A percentile compares a stretch with the other conserved stretches of the same genome.
These are phyloP conservation scores for Phylloscopus collybita DNA, from an alignment of 2,797 vertebrate species.

Conservation along the genomic window DNA sequence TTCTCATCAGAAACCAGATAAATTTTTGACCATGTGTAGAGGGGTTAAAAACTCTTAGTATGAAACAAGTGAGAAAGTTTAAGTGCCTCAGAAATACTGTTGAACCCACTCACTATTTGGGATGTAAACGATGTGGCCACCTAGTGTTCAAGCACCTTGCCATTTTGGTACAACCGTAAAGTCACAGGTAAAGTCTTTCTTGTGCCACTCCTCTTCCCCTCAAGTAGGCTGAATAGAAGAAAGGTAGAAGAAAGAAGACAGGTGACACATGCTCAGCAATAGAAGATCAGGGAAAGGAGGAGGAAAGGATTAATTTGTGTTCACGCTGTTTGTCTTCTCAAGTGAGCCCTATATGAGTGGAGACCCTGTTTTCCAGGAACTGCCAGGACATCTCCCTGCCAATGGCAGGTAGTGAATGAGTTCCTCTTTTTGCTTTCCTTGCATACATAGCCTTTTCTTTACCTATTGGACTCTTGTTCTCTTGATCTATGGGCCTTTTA, in stretches of 20 bases:
- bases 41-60: neutral
- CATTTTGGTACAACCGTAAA: neutral
- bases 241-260: neutral
- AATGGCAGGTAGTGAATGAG: neutral
- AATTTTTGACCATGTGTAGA: neutral
- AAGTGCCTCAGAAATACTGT: neutral
- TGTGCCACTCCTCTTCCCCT: neutral
- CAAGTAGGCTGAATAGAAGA: neutral
- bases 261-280: neutral
- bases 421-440: neutral
- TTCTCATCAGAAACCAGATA: neutral
- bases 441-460: neutral
- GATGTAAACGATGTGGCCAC: neutral
- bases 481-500: neutral
- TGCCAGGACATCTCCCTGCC: neutral
- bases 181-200: neutral
- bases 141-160: slow-evolving; percentile 16
- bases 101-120: neutral
- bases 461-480: neutral
- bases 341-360: rapidly evolving
- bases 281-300: neutral
- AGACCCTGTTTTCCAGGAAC: neutral
- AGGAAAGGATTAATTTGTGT: neutral
- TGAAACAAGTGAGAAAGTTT: neutral
- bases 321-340: neutral